phyloP scores from a whole-genome alignment of 2,113 vertebrate genomes.

The Chiloscyllium plagiosum region DNA sequence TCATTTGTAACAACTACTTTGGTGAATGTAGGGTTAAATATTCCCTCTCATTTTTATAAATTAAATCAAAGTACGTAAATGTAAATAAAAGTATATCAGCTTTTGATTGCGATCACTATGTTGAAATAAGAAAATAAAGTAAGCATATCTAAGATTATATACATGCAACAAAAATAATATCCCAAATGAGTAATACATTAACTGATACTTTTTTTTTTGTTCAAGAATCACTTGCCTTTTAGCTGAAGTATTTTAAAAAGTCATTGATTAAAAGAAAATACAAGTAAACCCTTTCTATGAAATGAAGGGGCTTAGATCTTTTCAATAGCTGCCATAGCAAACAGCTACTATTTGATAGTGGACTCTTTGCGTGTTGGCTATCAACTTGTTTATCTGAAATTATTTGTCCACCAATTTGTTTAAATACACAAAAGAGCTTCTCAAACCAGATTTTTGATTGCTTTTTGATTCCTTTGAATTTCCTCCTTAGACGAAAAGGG shows the following conservation, averaged over 20 bases:
- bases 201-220: not conserved
- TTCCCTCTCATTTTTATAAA: not conserved
- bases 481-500: not conserved
- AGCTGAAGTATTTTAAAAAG: not conserved
- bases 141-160: constrained; percentile 16
- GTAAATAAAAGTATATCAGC: not conserved
- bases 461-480: not conserved
- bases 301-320: not conserved
- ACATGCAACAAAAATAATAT: not conserved
- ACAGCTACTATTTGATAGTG: constrained; percentile 17
- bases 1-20: not conserved
- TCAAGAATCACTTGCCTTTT: not conserved
- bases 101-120: not conserved
- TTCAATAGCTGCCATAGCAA: constrained; percentile 20
- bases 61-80: not conserved
- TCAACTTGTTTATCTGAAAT: constrained; percentile 27
- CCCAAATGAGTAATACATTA: constrained; percentile 4
- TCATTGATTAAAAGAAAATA: not conserved
- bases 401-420: not conserved
- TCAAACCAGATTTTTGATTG: not conserved
- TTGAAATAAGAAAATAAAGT: not conserved
- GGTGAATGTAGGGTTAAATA: not conserved
- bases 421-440: not conserved
- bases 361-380: constrained; percentile 13
- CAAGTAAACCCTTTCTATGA: not conserved